Base-by-base conservation (phyloP, 23 tunicate genomes). In the Phallusia fumigata region DNA sequence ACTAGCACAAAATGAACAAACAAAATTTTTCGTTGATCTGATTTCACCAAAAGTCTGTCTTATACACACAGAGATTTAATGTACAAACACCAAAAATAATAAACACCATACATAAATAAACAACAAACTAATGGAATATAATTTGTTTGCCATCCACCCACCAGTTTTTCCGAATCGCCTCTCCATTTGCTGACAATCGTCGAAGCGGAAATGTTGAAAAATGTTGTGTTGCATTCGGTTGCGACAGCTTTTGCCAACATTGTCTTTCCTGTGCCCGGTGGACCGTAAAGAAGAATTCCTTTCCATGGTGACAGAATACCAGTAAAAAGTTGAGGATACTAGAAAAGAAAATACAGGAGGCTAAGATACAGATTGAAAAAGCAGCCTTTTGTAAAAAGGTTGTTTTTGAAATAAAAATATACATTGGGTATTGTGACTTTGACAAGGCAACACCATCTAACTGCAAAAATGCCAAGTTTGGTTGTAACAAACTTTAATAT, bases 161-260 rank as follows among this genome's bases (percentile, higher is more conserved):
- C 98, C 85, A 94, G 75, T 89, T 94, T 94, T 75, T 94, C 98
- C 31, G 98, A 94, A 49, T 94, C 98, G 33, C 98, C 98, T 64
- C 98, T 89, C 98, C 98, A 94, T 65, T 94, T 94, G 83, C 98
- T 94, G 64, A 94, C 98, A 31, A 94, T 94, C 19, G 98, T 88
- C 0, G 98, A 94, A 30, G 98, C 98, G 0, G 98, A 94, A 36
- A 94, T 94, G 69, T 94, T 94, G 88, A 94, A 94, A 65, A 94
- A 94, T 3, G 98, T 94, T 75, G 98, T 94, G 82, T 89, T 89
- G 90, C 98, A 94, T 84, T 94, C 93, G 0, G 98, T 94, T 18
- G 98, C 98, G 5, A 94, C 98, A 32, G 98, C 98, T 77, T 94
- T 94, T 31, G 98, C 98, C 18, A 94, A 84, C 84, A 94, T 83